Conservation (phyloP, 2,797 vertebrate genomes). For the Trachops cirrhosus region DNA sequence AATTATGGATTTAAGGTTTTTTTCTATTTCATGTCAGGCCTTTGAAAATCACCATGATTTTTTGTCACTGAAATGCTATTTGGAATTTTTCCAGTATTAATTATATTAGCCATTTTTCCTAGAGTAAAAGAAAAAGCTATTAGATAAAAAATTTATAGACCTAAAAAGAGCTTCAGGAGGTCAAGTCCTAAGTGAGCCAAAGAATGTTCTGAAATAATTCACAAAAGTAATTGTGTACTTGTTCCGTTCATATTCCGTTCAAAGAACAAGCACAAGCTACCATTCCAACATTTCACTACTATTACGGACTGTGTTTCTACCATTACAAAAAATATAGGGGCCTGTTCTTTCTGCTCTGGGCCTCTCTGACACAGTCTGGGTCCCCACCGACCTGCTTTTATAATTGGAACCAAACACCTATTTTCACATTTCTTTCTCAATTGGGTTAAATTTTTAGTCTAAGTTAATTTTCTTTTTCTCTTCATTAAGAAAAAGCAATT, state of each 20-base stretch:
- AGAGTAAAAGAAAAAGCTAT: conserved; percentile 26
- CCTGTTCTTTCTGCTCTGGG: not conserved
- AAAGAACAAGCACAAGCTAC: not conserved
- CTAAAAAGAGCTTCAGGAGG: not conserved
- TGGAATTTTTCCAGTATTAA: conserved; percentile 53
- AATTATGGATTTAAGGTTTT: not conserved
- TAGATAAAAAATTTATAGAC: conserved; percentile 3
- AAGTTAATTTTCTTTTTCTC: not conserved
- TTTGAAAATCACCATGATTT: conserved; percentile 28
- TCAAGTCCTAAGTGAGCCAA: not conserved
- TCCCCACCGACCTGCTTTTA: not conserved
- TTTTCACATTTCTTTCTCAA: not conserved
- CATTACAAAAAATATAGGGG: not conserved
- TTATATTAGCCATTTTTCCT: not conserved
- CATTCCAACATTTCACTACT: not conserved
- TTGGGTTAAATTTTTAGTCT: not conserved
- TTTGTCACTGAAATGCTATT: conserved; percentile 41
- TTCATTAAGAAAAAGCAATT: not conserved
- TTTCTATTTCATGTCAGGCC: conserved; percentile 7
- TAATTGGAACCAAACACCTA: not conserved
- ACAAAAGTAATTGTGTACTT: not conserved
- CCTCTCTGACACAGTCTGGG: not conserved
- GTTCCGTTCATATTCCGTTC: not conserved
- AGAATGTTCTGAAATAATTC: not conserved
- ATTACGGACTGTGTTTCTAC: not conserved